Conservation (phyloP, 2,888 invertebrate species). For the Gymnosoma rotundatum region DNA sequence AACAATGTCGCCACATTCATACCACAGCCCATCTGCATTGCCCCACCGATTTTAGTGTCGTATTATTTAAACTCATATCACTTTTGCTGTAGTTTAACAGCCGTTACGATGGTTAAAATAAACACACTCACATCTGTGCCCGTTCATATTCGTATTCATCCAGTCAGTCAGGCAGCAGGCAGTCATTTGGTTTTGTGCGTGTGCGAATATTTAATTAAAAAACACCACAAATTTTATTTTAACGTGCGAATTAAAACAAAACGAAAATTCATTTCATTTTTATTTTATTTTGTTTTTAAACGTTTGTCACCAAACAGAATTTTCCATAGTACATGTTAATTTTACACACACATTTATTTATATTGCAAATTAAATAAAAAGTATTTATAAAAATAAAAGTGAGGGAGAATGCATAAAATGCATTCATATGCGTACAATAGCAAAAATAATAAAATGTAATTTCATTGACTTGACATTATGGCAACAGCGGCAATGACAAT, state of each 20-base stretch:
- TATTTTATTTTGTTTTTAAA: slow-evolving; percentile 46
- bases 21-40: background rate
- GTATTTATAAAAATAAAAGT: slow-evolving; percentile 55
- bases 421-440: slow-evolving; percentile 8
- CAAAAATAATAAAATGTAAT: slow-evolving; percentile 39
- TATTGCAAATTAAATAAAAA: slow-evolving; percentile 54
- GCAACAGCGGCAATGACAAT: slow-evolving; percentile 38
- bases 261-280: slow-evolving; percentile 28
- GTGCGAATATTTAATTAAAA: slow-evolving; percentile 72
- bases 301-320: slow-evolving; percentile 52
- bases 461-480: slow-evolving; percentile 52
- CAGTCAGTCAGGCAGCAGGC: slow-evolving; percentile 38
- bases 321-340: slow-evolving; percentile 33
- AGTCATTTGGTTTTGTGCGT: slow-evolving; percentile 59
- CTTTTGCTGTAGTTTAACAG: slow-evolving; percentile 35
- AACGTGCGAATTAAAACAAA: slow-evolving; percentile 72
- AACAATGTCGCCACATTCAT: slow-evolving; percentile 38
- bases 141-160: slow-evolving; percentile 35
- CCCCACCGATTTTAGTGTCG: background rate
- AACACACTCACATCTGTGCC: slow-evolving; percentile 43
- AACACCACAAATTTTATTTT: slow-evolving; percentile 69
- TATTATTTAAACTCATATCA: slow-evolving; percentile 42
- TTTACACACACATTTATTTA: slow-evolving; percentile 25
- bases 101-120: slow-evolving; percentile 49
- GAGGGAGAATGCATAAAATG: slow-evolving; percentile 39